Base-by-base conservation (phyloP, 2,888 invertebrate genomes). In the Diadegma fenestrale region DNA sequence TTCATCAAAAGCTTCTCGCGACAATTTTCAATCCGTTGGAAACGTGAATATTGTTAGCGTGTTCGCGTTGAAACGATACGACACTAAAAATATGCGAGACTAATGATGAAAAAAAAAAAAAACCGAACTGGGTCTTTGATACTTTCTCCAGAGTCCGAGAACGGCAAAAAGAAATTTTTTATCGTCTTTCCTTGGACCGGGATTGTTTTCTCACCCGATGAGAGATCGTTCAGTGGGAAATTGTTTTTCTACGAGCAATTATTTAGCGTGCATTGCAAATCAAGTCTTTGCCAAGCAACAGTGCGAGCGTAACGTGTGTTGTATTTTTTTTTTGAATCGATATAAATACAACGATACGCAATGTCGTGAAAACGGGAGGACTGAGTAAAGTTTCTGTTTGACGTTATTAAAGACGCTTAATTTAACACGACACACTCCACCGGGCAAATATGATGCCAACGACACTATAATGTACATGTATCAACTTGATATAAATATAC, bases 401-500 rank as follows among this genome's bases (percentile, higher is more conserved):
- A 89, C 86, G 86, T 87, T 76, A 88, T 91, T 89, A 91, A 89
- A 90, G 87, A 89, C 86, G 90, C 88, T 90, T 90, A 89, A 90
- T 90, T 91, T 87, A 90, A 91, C 82, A 82, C 88, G 75, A 41
- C 82, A 89, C 88, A 88, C 89, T 88, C 89, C 90, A 88, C 89
- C 89, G 89, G 83, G 85, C 86, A 83, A 82, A 79, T 66, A 69
- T 48, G 72, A 78, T 71, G 68, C 54, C 73, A 73, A 75, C 64
- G 76, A 33, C 72, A 73, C 80, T 73, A n/a, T n/a, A n/a, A 48
- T 48, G 17, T 37, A n/a, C n/a, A n/a, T n/a, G n/a, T 19, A 71
- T 37, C 48, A 30, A 41, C 22, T 33, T 58, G 41, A 22, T 80
- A 61, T 43, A 54, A 54, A 80, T 81, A 58, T 54, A 43, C 58